A percentile compares a stretch with the other conserved stretches of the same genome.
Evolutionary conservation across 2,797 vertebrate genomes (phyloP).

Genomic region (Lophura swinhoii): DNA sequence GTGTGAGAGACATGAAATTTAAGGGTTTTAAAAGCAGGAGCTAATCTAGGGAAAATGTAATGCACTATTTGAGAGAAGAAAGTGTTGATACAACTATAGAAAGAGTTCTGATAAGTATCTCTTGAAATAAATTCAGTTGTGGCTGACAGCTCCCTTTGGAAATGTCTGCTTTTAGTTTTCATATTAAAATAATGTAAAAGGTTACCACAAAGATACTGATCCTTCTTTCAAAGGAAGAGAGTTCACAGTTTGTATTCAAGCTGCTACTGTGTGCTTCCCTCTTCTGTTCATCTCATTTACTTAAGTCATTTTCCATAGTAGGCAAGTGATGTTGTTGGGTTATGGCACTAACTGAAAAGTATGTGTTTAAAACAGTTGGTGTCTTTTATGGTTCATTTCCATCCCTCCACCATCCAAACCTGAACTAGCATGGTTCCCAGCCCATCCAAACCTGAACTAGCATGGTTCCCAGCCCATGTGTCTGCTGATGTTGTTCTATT

Average conservation of each 20-base stretch:
- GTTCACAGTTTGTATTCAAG: conserved; percentile 7
- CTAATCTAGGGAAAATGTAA: neutral
- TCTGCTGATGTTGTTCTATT: neutral
- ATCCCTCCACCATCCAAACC: neutral
- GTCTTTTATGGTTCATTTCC: neutral
- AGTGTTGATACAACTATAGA: neutral
- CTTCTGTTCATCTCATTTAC: neutral
- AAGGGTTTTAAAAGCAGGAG: neutral
- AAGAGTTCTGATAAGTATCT: conserved; percentile 40
- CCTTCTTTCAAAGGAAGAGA: neutral
- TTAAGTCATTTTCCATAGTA: neutral
- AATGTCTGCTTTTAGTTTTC: conserved; percentile 45
- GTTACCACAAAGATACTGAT: conserved; percentile 14
- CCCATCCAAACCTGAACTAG: neutral
- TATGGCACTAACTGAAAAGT: neutral
- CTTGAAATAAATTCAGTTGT: conserved; percentile 10
- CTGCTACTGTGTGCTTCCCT: neutral
- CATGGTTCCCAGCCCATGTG: neutral
- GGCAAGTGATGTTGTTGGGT: neutral
- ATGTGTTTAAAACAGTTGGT: neutral
- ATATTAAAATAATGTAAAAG: conserved; percentile 35
- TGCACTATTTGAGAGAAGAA: neutral
- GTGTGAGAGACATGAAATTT: neutral
- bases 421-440: neutral
- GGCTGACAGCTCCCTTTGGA: conserved; percentile 31